Evolutionary conservation across 2,888 invertebrate genomes (phyloP), one percentile per base, ranked within the genome.

Genomic region (Heliconius charithonia): DNA sequence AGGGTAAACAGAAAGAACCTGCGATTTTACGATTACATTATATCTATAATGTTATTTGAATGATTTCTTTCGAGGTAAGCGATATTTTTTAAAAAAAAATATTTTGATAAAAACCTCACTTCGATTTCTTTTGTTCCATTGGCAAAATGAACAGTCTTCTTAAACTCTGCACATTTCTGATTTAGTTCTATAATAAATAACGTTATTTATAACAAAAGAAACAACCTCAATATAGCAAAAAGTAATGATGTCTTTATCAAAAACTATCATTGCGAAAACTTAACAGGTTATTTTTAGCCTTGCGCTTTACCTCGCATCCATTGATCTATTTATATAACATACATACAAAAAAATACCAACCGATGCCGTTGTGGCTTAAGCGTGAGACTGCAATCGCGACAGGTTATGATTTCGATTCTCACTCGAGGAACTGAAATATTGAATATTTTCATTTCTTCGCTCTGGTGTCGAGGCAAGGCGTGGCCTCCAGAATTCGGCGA

Each of bases 91-190:
- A 51, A 7, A 6, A 7, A 51, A 51, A 37, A 22, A 51, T 51
- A 51, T 9, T 9, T 4, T 29, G 2, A 19, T 29, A 13, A 67
- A 4, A 25, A 12, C 3, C 63, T 84, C 83, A 93, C 94, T 89
- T 94, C 94, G 9, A 90, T 91, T 84, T 94, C 94, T 19, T 89
- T 86, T 0, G 87, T 86, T 0, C 90, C 92, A 56, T 93, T 93
- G 0, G 90, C 85, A 3, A 85, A 75, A 22, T 90, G 89, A 4
- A 87, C 79, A 0, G 91, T 93, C 82, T 91, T 92, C 84, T 92
- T 94, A 75, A 91, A 93, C 81, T 94, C 93, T 0, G 94, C 94
- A 82, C 94, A 94, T 84, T 94, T 94, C 66, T 93, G 88, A 79
- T 92, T 91, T 37, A 93, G 80, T 83, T 94, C 94, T 94, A 85